phyloP scores from a whole-genome alignment of 1,140 invertebrate species.

The Gryllus bimaculatus region DNA sequence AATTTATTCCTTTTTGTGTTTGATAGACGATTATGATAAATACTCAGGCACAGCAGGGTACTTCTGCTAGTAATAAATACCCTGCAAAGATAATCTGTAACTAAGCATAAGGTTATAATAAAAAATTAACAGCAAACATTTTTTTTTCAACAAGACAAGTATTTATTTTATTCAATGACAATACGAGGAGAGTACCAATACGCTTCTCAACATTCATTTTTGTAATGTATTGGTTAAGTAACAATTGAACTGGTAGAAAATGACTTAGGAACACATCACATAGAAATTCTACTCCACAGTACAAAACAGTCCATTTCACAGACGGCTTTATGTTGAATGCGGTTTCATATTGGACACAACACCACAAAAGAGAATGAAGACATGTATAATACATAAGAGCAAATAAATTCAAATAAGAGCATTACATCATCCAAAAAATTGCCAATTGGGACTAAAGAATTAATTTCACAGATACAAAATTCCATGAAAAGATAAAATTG shows the following conservation, averaged over 20 bases:
- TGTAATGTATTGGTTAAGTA: neutral
- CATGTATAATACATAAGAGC: neutral
- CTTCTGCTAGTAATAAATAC: no score
- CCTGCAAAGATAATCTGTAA: no score
- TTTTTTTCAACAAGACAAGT: no score
- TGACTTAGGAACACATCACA: neutral
- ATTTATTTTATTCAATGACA: no score
- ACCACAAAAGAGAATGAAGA: neutral
- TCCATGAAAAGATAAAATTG: neutral
- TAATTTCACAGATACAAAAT: neutral
- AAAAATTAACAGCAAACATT: no score
- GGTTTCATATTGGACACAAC: neutral
- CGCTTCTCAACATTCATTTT: neutral
- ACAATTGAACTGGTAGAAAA: constrained; percentile 5
- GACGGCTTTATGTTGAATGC: neutral
- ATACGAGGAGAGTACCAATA: no score
- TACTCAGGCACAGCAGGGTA: no score
- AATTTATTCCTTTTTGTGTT: no score
- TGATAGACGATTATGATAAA: no score
- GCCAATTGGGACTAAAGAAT: neutral
- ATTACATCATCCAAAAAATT: neutral
- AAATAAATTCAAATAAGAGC: neutral
- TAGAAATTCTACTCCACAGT: neutral
- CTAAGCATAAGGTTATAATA: no score
- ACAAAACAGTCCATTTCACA: neutral